Percentiles rank a stretch among this genome's conserved stretches.
phyloP scores from a whole-genome alignment of 2,113 vertebrate species.

The Notechis scutatus region DNA sequence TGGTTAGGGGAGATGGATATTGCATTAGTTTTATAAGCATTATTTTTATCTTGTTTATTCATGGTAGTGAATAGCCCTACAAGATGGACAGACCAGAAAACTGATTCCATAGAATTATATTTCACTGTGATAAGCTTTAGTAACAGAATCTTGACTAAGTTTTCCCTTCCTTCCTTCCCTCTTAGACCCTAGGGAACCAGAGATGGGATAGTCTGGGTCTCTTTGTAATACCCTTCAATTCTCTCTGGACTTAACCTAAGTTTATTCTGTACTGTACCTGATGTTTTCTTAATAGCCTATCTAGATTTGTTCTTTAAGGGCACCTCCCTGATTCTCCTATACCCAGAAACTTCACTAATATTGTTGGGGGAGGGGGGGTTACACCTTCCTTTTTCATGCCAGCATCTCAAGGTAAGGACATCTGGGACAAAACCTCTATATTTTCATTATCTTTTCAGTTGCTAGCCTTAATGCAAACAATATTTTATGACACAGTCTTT shows the following conservation, averaged over 20 bases:
- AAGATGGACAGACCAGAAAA: background rate
- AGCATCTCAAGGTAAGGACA: background rate
- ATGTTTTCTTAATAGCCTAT: background rate
- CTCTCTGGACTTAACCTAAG: background rate
- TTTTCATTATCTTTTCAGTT: background rate
- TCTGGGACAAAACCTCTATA: background rate
- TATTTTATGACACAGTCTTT: background rate
- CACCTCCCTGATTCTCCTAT: background rate
- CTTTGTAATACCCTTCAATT: background rate
- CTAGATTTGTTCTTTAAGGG: background rate
- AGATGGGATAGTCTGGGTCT: background rate
- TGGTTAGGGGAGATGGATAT: slow-evolving; percentile 26
- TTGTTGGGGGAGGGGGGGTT: background rate
- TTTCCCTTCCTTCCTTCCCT: background rate
- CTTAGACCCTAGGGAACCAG: background rate
- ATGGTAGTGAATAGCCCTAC: background rate
- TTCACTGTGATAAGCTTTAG: background rate
- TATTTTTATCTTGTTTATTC: background rate
- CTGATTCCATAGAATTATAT: background rate
- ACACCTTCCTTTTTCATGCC: background rate
- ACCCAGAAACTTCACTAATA: background rate
- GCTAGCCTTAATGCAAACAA: background rate
- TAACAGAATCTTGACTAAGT: background rate
- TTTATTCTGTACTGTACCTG: background rate
- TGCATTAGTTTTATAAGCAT: background rate